A percentile compares a stretch with the other conserved stretches of the same genome.
phyloP scores from a whole-genome alignment of 2,113 vertebrate species.

The Corydoras maculifer region DNA sequence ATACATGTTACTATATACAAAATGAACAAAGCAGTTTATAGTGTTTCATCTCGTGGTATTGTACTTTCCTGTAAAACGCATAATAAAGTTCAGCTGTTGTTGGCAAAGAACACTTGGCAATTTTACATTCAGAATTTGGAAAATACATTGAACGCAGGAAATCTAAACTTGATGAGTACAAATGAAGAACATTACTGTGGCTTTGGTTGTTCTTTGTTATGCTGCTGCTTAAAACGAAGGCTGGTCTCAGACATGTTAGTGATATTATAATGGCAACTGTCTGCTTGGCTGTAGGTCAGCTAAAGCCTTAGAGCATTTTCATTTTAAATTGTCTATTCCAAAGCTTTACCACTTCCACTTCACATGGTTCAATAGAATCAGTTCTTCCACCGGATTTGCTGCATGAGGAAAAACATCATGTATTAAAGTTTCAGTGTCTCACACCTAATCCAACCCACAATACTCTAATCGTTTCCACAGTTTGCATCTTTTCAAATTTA shows the following conservation, averaged over 20 bases:
- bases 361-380: slow-evolving; percentile 51
- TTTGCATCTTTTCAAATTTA: too few species aligned
- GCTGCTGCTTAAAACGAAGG: background rate
- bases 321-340: background rate
- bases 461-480: too few species aligned
- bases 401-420: background rate
- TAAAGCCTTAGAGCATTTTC: background rate
- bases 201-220: background rate
- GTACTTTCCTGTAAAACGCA: background rate
- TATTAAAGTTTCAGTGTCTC: too few species aligned
- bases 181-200: background rate
- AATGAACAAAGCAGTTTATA: background rate
- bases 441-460: too few species aligned
- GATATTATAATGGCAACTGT: background rate
- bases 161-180: background rate
- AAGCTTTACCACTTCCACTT: background rate
- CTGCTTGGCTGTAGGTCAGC: background rate
- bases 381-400: slow-evolving; percentile 99
- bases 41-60: background rate
- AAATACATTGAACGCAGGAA: background rate
- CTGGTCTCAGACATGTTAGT: slow-evolving; percentile 8
- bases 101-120: slow-evolving; percentile 33
- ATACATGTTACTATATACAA: too few species aligned
- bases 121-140: slow-evolving; percentile 3
- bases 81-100: slow-evolving; percentile 15